phyloP scores from a whole-genome alignment of 2,113 vertebrate species.

The Ctenodactylus gundi region DNA sequence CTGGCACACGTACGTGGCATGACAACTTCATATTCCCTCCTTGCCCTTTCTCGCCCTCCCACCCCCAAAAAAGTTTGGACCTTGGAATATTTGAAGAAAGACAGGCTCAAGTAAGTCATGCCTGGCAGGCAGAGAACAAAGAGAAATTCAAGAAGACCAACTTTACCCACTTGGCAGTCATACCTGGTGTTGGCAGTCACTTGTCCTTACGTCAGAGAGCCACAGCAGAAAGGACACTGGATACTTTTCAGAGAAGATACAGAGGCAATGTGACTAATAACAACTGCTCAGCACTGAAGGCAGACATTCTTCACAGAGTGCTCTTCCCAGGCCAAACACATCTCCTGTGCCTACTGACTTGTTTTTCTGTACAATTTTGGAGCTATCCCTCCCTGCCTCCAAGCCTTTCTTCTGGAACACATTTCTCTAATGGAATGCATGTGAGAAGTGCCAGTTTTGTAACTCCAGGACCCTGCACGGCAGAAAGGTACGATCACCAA shows the following conservation, averaged over 20 bases:
- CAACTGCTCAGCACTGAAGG: background rate
- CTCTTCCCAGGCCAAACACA: background rate
- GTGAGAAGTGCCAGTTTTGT: background rate
- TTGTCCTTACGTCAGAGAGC: background rate
- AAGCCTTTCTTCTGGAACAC: background rate
- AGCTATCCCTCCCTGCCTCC: background rate
- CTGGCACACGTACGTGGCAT: too few relatives aligned
- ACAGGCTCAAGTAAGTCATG: background rate
- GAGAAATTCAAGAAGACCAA: background rate
- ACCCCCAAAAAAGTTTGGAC: background rate
- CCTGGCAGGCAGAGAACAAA: background rate
- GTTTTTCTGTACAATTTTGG: background rate
- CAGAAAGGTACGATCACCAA: background rate
- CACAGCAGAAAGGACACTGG: background rate
- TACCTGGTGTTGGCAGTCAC: background rate
- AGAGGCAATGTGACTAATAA: background rate
- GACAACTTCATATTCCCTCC: too few relatives aligned
- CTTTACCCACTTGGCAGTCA: background rate
- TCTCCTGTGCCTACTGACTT: background rate
- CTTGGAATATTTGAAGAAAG: background rate
- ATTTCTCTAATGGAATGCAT: background rate
- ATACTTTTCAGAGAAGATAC: background rate
- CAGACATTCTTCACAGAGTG: rapidly evolving
- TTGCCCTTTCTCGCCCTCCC: too few relatives aligned
- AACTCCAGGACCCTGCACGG: background rate